Base-by-base conservation (phyloP, 1,140 invertebrate species). In the Megalopta genalis region DNA sequence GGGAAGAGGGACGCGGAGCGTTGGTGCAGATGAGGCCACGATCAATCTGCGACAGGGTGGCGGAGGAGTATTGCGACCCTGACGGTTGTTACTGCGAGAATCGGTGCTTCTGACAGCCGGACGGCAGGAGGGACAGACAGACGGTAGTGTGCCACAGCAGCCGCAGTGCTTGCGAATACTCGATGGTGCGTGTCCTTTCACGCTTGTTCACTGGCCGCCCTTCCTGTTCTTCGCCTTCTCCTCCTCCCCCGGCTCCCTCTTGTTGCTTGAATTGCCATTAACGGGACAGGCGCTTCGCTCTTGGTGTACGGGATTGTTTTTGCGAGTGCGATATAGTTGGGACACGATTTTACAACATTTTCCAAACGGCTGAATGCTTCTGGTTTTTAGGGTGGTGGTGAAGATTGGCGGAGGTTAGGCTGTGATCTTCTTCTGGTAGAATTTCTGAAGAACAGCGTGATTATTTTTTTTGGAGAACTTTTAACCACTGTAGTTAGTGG, bases 101-200 rank as follows among this genome's bases (percentile, higher is more conserved):
- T 86, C 77, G 85, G 84, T 88, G 86, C 88, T 90, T 92, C 88
- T 92, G 91, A 93, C 90, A 89, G 88, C 86, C 86, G 87, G 88
- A 90, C 87, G 78, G 76, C 70, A 82, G 81, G 82, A 90, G 82
- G 84, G 85, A 90, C 88, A 86, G 86, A 90, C 87, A 82, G 88
- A 91, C 88, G 86, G 86, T 91, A 90, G 90, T 91, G 90, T 91
- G 91, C 88, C 88, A 91, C 90, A 91, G 90, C 90, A 88, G 90
- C 89, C 90, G 88, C 89, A 89, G 90, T 90, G 88, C 89, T 90
- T 91, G 90, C 88, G 89, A 91, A 87, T 93, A 92, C 90, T 93
- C 92, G 90, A 93, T 93, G 92, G 92, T 93, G 92, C 80, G 84
- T 85, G 72, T 85, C 77, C 70, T 79, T 79, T 79, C 25, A 74